Evolutionary conservation across 1,140 invertebrate species (phyloP).

Genomic region (Drosophila yakuba): DNA sequence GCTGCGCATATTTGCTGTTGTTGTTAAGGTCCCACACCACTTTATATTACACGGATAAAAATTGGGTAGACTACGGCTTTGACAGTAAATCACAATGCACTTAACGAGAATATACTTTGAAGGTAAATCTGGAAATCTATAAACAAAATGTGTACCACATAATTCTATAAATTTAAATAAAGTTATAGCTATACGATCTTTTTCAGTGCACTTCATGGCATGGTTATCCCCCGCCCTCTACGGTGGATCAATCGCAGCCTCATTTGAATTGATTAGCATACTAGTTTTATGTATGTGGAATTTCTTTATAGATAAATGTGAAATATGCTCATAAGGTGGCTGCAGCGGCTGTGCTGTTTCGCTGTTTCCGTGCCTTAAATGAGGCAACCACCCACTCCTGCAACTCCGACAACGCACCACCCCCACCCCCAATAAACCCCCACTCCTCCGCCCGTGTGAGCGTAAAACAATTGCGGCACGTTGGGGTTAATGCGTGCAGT

Average conservation of each 20-base stretch:
- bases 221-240: background rate
- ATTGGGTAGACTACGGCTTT: background rate
- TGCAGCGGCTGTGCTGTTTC: background rate
- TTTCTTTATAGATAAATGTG: constrained; percentile 18
- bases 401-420: background rate
- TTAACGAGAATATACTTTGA: no score
- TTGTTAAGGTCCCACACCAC: constrained; percentile 12
- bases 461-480: constrained; percentile 47
- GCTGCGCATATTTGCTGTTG: constrained; percentile 52
- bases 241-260: constrained; percentile 33
- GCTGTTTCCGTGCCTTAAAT: constrained; percentile 11
- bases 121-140: background rate
- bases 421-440: background rate
- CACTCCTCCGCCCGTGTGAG: constrained; percentile 22
- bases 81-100: no score
- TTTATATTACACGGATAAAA: constrained; percentile 2
- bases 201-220: background rate
- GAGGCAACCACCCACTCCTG: background rate
- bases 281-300: constrained; percentile 33
- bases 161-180: background rate
- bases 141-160: background rate
- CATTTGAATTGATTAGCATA: constrained; percentile 63
- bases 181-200: background rate
- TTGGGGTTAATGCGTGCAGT: constrained; percentile 41
- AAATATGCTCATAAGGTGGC: constrained; percentile 8